Evolutionary conservation across 30 jellyfish, hydroid and myxozoan species (phyloP).

Genomic region (Aurelia aurita): DNA sequence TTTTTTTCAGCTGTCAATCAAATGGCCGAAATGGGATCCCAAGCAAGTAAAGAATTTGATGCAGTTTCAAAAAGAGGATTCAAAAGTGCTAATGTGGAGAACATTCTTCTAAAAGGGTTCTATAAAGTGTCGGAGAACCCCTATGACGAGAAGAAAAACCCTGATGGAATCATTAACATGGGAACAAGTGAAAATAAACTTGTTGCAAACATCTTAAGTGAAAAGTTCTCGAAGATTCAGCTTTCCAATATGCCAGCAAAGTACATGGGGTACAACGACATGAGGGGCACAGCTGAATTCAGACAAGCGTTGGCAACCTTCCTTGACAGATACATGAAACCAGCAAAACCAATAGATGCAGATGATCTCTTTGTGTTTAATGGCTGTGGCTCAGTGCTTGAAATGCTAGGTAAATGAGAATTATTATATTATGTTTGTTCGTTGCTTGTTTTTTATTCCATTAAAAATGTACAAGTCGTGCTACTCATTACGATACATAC

Average conservation of each 20-base stretch:
- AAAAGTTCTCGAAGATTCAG: constrained; percentile 27
- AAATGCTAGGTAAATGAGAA: constrained; percentile 59
- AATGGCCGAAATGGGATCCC: no score
- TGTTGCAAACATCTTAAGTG: constrained; percentile 42
- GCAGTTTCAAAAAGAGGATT: constrained; percentile 18
- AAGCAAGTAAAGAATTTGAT: no score
- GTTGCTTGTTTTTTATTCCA: no score
- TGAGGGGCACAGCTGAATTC: constrained; percentile 64
- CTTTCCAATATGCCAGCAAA: constrained; percentile 46
- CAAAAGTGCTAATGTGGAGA: neutral
- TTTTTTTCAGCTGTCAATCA: no score
- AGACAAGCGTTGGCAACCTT: constrained; percentile 68
- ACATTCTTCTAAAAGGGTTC: constrained; percentile 37
- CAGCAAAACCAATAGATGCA: constrained; percentile 38
- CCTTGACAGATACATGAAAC: constrained; percentile 51
- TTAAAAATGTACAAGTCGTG: no score
- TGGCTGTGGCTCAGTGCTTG: constrained; percentile 89
- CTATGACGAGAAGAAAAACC: constrained; percentile 47
- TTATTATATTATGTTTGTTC: no score
- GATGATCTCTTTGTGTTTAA: constrained; percentile 65
- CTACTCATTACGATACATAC: no score
- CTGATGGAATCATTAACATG: constrained; percentile 80
- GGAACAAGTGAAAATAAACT: constrained; percentile 86
- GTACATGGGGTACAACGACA: constrained; percentile 52
- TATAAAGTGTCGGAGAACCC: constrained; percentile 61